Evolutionary conservation across 2,113 vertebrate genomes (phyloP), one percentile per base, ranked within the genome.

Genomic region (Ceratotherium simum): DNA sequence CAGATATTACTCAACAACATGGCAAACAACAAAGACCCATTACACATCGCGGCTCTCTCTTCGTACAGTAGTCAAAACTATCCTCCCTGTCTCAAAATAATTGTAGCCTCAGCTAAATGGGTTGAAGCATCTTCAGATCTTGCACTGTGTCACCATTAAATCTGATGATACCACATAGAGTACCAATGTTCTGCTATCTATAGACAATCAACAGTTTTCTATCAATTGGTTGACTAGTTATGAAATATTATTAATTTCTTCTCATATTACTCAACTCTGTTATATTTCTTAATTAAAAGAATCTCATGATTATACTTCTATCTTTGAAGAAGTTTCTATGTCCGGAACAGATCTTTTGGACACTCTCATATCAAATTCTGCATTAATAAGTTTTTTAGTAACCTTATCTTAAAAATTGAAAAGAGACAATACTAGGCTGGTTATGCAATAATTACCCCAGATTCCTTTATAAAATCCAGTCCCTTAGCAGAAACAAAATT

Each of bases 351-450:
- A 80, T 51, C 11, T 84, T 69, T 60, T 81, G 6, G 13, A 78
- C 27, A 56, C 3, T n/a, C 8, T 84, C 8, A 23, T 81, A 17
- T 0, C n/a, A 48, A 51, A 62, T 14, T 56, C 27, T 65, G 8
- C 86, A 67, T 72, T 36, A 86, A 81, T 65, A 27, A 33, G 5
- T 20, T 75, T 81, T 88, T 56, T 48, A 21, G 75, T 29, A 9
- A 33, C 25, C 6, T 79, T 46, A 62, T 23, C 16, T 46, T 51
- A 73, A 92, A 46, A 46, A 36, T n/a, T 70, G 39, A 86, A 90
- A 75, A 48, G 14, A 23, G 1, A 84, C 2, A 60, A n/a, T 21
- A 27, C 1, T 1, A 27, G 21, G 2, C 3, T 58, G 3, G 1
- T 23, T 48, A 7, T 2, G 17, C 1, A 72, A 73, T 51, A 80